A percentile compares a stretch with the other conserved stretches of the same genome.
phyloP scores from a whole-genome alignment of 1,140 invertebrate genomes.

The Lepidurus couesii region DNA sequence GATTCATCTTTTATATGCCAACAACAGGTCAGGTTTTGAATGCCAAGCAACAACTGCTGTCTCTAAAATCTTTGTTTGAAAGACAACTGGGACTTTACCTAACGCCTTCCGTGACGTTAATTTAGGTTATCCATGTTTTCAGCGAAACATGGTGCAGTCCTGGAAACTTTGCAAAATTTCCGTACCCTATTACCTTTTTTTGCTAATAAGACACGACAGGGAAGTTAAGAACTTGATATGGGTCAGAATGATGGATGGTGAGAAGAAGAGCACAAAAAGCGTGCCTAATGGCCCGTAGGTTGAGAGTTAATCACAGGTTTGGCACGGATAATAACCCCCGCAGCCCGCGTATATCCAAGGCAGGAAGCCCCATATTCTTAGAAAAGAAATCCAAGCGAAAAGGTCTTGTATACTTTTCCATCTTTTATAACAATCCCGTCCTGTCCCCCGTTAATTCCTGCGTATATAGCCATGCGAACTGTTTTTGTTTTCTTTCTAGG shows the following conservation, averaged over 20 bases:
- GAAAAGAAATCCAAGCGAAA: neutral
- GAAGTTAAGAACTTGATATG: neutral
- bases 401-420: neutral
- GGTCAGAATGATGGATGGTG: neutral
- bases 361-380: neutral
- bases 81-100: too few relatives aligned
- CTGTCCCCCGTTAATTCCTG: neutral
- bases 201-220: neutral
- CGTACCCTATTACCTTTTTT: neutral
- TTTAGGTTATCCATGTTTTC: too few relatives aligned
- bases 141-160: too few relatives aligned
- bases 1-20: too few relatives aligned
- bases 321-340: neutral
- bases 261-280: neutral
- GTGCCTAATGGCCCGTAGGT: neutral
- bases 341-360: neutral
- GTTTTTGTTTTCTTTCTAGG: neutral
- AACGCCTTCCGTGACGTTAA: too few relatives aligned
- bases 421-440: neutral
- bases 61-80: too few relatives aligned
- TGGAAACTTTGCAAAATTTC: too few relatives aligned
- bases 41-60: too few relatives aligned
- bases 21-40: too few relatives aligned
- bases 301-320: neutral
- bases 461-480: neutral